phyloP scores from a whole-genome alignment of 2,113 vertebrate genomes.

The Entelurus aequoreus region DNA sequence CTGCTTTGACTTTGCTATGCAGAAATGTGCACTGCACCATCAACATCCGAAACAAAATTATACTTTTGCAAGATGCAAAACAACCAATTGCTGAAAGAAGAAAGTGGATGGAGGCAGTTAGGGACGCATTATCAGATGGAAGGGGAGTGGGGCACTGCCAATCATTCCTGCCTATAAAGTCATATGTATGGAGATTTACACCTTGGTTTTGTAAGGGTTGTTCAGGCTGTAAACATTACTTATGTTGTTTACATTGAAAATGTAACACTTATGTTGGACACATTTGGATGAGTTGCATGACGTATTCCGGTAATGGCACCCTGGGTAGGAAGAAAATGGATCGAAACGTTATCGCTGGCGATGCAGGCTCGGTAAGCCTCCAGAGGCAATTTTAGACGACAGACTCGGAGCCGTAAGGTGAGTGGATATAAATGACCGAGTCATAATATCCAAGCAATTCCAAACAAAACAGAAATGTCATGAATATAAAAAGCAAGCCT shows the following conservation, averaged over 20 bases:
- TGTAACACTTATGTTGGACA: neutral
- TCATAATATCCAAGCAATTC: constrained; percentile 24
- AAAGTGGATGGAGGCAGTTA: neutral
- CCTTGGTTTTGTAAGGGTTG: neutral
- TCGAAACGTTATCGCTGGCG: neutral
- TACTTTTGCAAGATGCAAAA: neutral
- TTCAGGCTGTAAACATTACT: neutral
- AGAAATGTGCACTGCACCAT: neutral
- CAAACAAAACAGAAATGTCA: constrained; percentile 28
- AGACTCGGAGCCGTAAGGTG: constrained; percentile 5
- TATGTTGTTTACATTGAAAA: constrained; percentile 1
- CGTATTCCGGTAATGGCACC: neutral
- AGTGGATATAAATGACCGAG: constrained; percentile 28
- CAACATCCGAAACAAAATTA: neutral
- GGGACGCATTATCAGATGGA: neutral
- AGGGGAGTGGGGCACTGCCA: neutral
- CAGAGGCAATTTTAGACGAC: constrained; percentile 23
- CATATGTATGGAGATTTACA: neutral
- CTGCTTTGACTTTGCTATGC: neutral
- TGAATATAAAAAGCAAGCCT: constrained; percentile 10
- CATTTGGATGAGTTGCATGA: neutral
- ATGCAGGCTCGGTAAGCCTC: neutral
- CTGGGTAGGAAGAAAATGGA: constrained; percentile 4
- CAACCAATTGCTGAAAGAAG: neutral
- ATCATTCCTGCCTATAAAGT: neutral